Percentiles rank a stretch among this genome's conserved stretches.
Conservation (phyloP, 2,888 invertebrate genomes). For the Antheraea yamamai region DNA sequence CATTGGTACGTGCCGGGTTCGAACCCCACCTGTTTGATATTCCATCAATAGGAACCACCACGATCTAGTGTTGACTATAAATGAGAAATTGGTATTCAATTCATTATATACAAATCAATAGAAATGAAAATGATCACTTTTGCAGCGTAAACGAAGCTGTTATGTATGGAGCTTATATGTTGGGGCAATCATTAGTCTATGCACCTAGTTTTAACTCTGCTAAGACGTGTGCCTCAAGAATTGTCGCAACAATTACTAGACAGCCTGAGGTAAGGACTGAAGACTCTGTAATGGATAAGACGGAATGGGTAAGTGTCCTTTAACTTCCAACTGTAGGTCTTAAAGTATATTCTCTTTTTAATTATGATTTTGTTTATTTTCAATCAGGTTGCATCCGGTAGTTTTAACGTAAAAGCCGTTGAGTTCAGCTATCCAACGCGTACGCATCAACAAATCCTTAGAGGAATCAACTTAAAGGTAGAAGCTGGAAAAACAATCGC, state of each 20-base stretch:
- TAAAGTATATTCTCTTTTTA: not conserved
- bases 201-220: conserved; percentile 89
- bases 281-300: conserved; percentile 55
- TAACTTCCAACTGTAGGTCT: not conserved
- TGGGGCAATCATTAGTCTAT: conserved; percentile 89
- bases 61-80: not conserved
- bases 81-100: not conserved
- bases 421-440: conserved; percentile 92
- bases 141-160: conserved; percentile 87
- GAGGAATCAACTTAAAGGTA: conserved; percentile 84
- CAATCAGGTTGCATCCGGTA: conserved; percentile 82
- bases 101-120: not conserved
- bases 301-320: conserved; percentile 60
- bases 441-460: conserved; percentile 85
- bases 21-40: no score
- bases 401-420: conserved; percentile 85
- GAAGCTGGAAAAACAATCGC: conserved; percentile 89
- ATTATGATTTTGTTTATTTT: not conserved
- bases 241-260: conserved; percentile 60
- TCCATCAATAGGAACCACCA: no score
- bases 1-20: no score
- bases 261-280: conserved; percentile 63
- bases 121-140: conserved; percentile 14
- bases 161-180: conserved; percentile 90
- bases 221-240: conserved; percentile 71